Evolutionary conservation across 1,140 invertebrate species (phyloP), one percentile per base, ranked within the genome.

Genomic region (Ephestia elutella): DNA sequence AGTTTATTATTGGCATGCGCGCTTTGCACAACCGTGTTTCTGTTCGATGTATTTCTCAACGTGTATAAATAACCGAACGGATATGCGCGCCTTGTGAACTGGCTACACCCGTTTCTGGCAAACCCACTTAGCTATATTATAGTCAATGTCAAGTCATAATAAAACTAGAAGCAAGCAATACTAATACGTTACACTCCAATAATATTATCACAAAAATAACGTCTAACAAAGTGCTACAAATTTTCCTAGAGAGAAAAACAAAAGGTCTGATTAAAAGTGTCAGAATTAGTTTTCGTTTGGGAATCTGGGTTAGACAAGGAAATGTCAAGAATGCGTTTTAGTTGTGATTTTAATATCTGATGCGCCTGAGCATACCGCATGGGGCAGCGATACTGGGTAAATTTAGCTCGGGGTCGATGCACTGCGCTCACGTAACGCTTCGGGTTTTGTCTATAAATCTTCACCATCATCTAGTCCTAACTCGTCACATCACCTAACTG

Each of bases 271-370:
- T 49, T 50, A 60, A 60, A 56, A 49, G 59, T 56, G 54, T 59
- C 62, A 56, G 25, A 58, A 32, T 44, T 38, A 55, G 50, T 62
- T 56, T n/a, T n/a, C n/a, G n/a, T n/a, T n/a, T 49, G 32, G 18
- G 57, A 60, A 67, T 67, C 53, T 60, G 58, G 54, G 60, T 62
- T 64, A 54, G 57, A 57, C 55, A 61, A 71, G 56, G 56, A 75
- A 73, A 75, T 75, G 65, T 68, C 65, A 71, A 75, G 77, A 80
- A 82, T 87, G 84, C 78, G 77, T 80, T 79, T 79, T 79, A 81
- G 49, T 53, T 54, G 48, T 51, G 35, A 25, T 49, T 56, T 78
- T 70, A 69, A 60, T 63, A 60, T 63, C 69, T 63, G 51, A 82
- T 81, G 80, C 74, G 72, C 64, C 21, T 69, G 60, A 59, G 56